Base-by-base conservation (phyloP, 1,140 invertebrate species). In the Drosophila albomicans region DNA sequence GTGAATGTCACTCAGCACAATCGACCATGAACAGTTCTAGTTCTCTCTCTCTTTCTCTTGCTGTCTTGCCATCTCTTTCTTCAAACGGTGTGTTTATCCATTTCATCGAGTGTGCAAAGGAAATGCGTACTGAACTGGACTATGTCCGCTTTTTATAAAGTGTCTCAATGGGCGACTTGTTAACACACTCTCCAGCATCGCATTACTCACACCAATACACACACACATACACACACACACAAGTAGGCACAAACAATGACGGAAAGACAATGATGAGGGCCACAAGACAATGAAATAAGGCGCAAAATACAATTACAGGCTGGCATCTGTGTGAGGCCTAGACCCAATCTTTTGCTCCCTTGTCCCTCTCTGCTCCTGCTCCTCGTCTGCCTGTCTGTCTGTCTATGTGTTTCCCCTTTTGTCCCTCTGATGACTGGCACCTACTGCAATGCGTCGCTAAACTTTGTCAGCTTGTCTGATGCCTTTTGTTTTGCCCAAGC, bases 131-230 rank as follows among this genome's bases (percentile, higher is more conserved):
- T 48, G 11, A 41, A 32, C 64, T 58, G 54, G 70, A 46, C 64
- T 58, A 11, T 38, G 49, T 61, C 64, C 68, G 72, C 70, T 64
- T 59, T 76, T 75, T 82, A 69, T 79, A 80, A 87, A 87, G 79
- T 88, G 84, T 87, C 84, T 78, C 79, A 87, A 88, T 87, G 76
- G 82, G 72, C 82, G 51, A 80, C 84, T 87, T 87, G 84, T 87
- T 87, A 87, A 78, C 77, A 88, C 84, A 84, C 84, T 75, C 67
- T 73, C 45, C 32, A 61, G 45, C 71, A 75, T 59, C 30, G 70
- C 71, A 86, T 86, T 86, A 86, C 43, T 49, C 63, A 76, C 68
- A 48, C 68, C n/a, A 35, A 25, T 25, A 35, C 8, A 43, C 49
- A 45, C n/a, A 54, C n/a, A 28, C 11, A n/a, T n/a, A 43, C 32